Evolutionary conservation across 2,888 invertebrate genomes (phyloP).

Genomic region (Gari tellinella): DNA sequence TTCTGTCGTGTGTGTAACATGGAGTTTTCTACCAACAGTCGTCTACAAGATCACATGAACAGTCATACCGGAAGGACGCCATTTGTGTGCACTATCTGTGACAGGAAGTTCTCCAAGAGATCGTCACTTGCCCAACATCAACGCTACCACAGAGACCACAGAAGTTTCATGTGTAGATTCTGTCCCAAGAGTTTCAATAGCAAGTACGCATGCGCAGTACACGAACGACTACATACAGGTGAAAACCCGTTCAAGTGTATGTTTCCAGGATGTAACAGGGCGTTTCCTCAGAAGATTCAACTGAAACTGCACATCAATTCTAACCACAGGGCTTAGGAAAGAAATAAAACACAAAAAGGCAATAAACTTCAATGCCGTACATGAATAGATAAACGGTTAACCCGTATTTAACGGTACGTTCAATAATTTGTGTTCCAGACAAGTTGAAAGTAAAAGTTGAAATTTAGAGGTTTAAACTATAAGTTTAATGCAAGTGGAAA

Average conservation of each 20-base stretch:
- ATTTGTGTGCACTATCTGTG: constrained; percentile 38
- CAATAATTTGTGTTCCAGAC: too few relatives aligned
- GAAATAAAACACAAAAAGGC: too few relatives aligned
- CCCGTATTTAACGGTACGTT: too few relatives aligned
- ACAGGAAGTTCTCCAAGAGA: constrained; percentile 42
- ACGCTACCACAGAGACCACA: constrained; percentile 51
- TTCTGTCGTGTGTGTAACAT: constrained; percentile 36
- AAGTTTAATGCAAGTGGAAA: too few relatives aligned
- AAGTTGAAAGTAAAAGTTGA: too few relatives aligned
- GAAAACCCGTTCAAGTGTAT: constrained; percentile 49
- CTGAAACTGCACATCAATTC: constrained; percentile 25
- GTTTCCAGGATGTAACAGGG: constrained; percentile 41
- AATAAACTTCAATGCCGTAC: too few relatives aligned
- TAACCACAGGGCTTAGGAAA: too few relatives aligned
- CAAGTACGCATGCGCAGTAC: constrained; percentile 51
- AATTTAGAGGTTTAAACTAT: too few relatives aligned
- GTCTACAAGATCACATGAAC: constrained; percentile 51
- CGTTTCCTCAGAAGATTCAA: constrained; percentile 56
- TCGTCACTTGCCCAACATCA: constrained; percentile 50
- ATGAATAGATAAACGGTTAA: too few relatives aligned
- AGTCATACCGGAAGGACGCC: constrained; percentile 35
- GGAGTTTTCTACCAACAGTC: constrained; percentile 49
- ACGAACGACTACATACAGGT: constrained; percentile 51
- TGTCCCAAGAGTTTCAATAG: constrained; percentile 50
- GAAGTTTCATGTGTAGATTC: constrained; percentile 31